Evolutionary conservation across 2,888 invertebrate species (phyloP).

Genomic region (Macrosiphum euphorbiae): DNA sequence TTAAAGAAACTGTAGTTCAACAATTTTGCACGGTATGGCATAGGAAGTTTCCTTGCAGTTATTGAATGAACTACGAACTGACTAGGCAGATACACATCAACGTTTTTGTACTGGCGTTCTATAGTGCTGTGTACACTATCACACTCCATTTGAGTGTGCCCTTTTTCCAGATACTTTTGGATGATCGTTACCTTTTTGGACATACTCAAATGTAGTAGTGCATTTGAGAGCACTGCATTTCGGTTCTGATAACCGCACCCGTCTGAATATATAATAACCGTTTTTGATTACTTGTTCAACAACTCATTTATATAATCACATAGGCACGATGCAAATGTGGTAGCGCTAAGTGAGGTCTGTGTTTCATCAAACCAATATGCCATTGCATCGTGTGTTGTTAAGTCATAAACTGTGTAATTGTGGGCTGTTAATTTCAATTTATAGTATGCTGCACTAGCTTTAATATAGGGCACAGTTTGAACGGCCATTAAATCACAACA

Average conservation of each 20-base stretch:
- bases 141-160: constrained; percentile 69
- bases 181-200: constrained; percentile 66
- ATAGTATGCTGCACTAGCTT: constrained; percentile 68
- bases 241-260: constrained; percentile 68
- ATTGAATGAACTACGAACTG: constrained; percentile 26
- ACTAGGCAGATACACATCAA: constrained; percentile 16
- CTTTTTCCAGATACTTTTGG: constrained; percentile 68
- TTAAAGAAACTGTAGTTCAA: constrained; percentile 33
- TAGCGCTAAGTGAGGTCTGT: constrained; percentile 64
- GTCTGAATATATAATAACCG: constrained; percentile 68
- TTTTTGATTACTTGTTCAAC: constrained; percentile 50
- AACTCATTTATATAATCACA: constrained; percentile 63
- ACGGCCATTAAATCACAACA: constrained; percentile 68
- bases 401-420: constrained; percentile 67
- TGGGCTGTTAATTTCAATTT: constrained; percentile 68
- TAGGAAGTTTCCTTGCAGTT: constrained; percentile 3
- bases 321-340: constrained; percentile 62
- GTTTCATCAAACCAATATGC: constrained; percentile 68
- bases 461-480: constrained; percentile 67
- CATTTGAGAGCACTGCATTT: constrained; percentile 68
- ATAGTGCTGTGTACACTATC: constrained; percentile 68
- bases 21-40: constrained; percentile 8
- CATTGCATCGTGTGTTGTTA: constrained; percentile 66
- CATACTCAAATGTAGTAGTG: constrained; percentile 67
- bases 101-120: constrained; percentile 65